These are phyloP conservation scores for Dolichoris vasculosae DNA, from an alignment of 1,140 invertebrate species.

Conservation along the genomic window DNA sequence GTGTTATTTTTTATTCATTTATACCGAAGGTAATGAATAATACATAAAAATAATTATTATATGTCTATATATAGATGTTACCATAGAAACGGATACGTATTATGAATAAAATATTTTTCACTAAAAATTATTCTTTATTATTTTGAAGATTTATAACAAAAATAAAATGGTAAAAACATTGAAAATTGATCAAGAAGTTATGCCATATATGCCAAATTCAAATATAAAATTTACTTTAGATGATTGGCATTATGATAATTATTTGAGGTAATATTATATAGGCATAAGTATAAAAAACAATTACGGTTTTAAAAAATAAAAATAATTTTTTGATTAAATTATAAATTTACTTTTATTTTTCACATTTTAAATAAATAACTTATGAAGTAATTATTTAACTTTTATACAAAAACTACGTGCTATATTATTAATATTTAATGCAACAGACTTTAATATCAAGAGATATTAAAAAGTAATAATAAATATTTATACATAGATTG, in stretches of 20 bases:
- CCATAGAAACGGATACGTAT: constrained; percentile 32
- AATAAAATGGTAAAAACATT: constrained; percentile 51
- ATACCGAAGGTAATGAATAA: too few relatives aligned
- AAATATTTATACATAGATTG: too few relatives aligned
- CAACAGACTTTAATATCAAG: too few relatives aligned
- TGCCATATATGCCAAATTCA: background rate
- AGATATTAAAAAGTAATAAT: too few relatives aligned
- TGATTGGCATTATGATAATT: constrained; percentile 84
- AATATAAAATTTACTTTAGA: constrained; percentile 77
- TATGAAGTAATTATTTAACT: background rate
- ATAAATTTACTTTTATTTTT: background rate
- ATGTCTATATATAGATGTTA: too few relatives aligned
- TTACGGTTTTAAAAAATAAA: background rate
- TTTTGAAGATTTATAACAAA: constrained; percentile 16
- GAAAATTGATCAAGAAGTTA: constrained; percentile 30
- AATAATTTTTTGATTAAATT: background rate
- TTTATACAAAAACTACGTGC: constrained; percentile 12
- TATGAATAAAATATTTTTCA: constrained; percentile 25
- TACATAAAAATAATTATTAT: too few relatives aligned
- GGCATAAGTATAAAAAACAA: background rate
- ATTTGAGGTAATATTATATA: constrained; percentile 59
- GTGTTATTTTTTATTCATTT: too few relatives aligned
- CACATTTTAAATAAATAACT: background rate
- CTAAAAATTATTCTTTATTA: background rate
- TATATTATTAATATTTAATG: background rate